Percentiles rank a stretch among this genome's conserved stretches.
Evolutionary conservation across 1,140 invertebrate species (phyloP).

Genomic region (Armadillidium nasatum): DNA sequence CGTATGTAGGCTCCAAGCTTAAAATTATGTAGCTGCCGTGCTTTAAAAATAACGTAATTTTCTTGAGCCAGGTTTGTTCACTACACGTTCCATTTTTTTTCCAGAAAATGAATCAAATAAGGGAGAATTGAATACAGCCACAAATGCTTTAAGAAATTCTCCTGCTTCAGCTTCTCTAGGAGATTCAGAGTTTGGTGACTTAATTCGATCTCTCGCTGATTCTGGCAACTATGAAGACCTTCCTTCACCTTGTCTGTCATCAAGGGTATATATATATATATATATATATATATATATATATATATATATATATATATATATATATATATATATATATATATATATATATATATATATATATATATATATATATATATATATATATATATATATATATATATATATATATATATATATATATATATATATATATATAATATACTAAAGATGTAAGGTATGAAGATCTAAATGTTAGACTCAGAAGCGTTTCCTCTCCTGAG

Average conservation of each 20-base stretch:
- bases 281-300: conserved; percentile 22
- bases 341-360: conserved; percentile 15
- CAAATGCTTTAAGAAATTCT: conserved; percentile 18
- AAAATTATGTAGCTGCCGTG: no score
- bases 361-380: conserved; percentile 21
- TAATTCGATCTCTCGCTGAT: conserved; percentile 63
- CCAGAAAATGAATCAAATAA: conserved; percentile 7
- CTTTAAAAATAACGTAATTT: no score
- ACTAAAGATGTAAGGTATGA: no score
- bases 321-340: conserved; percentile 22
- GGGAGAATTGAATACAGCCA: not conserved
- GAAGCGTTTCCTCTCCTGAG: no score
- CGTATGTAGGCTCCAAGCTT: no score
- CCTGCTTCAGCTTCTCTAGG: conserved; percentile 37
- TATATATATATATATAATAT: no score
- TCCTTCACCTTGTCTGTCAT: conserved; percentile 59
- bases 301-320: conserved; percentile 21
- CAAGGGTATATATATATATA: conserved; percentile 48
- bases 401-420: no score
- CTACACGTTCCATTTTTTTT: not conserved
- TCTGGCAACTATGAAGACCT: conserved; percentile 80
- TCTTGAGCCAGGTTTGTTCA: no score
- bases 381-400: conserved; percentile 14
- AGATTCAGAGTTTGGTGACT: conserved; percentile 38
- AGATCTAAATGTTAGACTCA: no score